Percentiles rank a stretch among this genome's conserved stretches.
These are phyloP conservation scores for Ptilonorhynchus violaceus DNA, from an alignment of 2,113 vertebrate species.

Conservation along the genomic window DNA sequence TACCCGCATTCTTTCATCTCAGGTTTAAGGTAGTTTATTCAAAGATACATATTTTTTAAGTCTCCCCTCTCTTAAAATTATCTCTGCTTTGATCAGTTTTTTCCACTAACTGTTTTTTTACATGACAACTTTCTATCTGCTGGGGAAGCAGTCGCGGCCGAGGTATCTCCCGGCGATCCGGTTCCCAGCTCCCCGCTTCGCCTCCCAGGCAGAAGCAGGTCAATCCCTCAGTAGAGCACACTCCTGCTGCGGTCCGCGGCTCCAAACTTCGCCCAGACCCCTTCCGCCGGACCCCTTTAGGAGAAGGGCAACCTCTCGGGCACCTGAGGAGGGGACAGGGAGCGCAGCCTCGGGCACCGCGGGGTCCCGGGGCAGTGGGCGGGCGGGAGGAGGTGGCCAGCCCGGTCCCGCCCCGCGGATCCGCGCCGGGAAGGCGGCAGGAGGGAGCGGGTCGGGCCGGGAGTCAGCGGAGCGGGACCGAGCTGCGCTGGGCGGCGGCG, in stretches of 20 bases:
- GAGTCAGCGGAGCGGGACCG: not conserved
- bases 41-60: not conserved
- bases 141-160: not conserved
- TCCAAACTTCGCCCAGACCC: not conserved
- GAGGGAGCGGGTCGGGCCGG: not conserved
- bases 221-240: not conserved
- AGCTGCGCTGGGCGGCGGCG: not conserved
- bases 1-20: not conserved
- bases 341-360: not conserved
- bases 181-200: not conserved
- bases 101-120: not conserved
- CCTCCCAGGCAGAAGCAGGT: not conserved
- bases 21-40: not conserved
- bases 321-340: fast-evolving
- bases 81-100: not conserved
- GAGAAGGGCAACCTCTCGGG: not conserved
- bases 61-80: not conserved
- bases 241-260: not conserved
- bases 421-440: not conserved
- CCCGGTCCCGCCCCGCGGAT: not conserved
- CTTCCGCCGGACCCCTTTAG: not conserved
- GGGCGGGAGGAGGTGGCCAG: not conserved
- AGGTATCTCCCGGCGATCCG: not conserved
- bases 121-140: not conserved
- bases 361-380: not conserved